Conservation (phyloP, 1,140 invertebrate species). For the Mylabris phalerata region DNA sequence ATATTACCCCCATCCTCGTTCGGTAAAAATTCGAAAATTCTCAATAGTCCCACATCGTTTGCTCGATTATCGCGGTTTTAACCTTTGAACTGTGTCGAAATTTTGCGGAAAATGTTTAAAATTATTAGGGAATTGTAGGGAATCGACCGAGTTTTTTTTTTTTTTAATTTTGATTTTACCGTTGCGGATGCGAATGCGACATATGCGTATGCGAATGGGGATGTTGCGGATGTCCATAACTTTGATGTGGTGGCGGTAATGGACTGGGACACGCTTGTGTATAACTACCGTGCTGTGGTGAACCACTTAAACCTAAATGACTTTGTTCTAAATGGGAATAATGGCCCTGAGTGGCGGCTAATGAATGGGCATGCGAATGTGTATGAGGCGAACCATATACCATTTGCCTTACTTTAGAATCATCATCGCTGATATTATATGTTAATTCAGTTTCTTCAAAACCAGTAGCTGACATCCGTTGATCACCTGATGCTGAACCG, state of each 20-base stretch:
- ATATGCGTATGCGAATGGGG: slow-evolving; percentile 54
- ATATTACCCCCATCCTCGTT: not conserved
- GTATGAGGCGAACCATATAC: slow-evolving; percentile 71
- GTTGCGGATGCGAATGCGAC: slow-evolving; percentile 62
- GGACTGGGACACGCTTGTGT: slow-evolving; percentile 52
- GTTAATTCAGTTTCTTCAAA: slow-evolving; percentile 98
- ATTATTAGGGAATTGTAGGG: no score
- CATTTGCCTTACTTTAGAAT: slow-evolving; percentile 93
- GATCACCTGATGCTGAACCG: slow-evolving; percentile 63
- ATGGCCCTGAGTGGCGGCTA: slow-evolving; percentile 36
- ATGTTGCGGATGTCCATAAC: slow-evolving; percentile 53
- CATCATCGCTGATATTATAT: slow-evolving; percentile 91
- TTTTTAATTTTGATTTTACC: slow-evolving; percentile 44
- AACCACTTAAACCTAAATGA: slow-evolving; percentile 45
- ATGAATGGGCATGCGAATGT: slow-evolving; percentile 49
- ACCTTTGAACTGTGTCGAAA: no score
- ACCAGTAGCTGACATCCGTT: slow-evolving; percentile 95
- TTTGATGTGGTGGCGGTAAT: slow-evolving; percentile 53
- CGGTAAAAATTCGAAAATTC: no score
- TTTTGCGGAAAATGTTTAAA: no score
- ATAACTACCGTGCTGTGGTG: slow-evolving; percentile 54
- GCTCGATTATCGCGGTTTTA: no score
- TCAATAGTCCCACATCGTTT: no score
- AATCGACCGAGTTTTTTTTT: no score
- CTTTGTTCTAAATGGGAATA: slow-evolving; percentile 39